Evolutionary conservation across 2,113 vertebrate genomes (phyloP), one percentile per base, ranked within the genome.

Genomic region (Seriola aureovittata): DNA sequence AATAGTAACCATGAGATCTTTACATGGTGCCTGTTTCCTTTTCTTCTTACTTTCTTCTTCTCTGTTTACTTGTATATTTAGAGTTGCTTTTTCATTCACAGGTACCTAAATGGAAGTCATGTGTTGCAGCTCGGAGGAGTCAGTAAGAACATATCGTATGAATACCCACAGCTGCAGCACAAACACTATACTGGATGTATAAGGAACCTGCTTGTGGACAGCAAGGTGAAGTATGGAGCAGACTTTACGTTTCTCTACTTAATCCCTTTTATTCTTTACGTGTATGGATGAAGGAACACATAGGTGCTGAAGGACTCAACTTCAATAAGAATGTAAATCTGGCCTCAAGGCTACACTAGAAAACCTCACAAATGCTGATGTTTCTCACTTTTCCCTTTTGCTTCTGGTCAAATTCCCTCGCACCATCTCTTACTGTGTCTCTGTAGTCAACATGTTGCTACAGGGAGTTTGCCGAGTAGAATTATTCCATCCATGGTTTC

Each of bases 111-210:
- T 85, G 87, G 84, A 66, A 96, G 96, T 69, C 94, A 95, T 46
- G 96, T 97, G 50, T 89, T 98, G 38, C 96, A 97, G 83, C 90
- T 98, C 12, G 97, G 97, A 59, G 97, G 97, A 54, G 95, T 97
- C 34, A 97, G 95, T 10, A 93, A 95, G 76, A 96, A 95, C 0
- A 65, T 96, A 55, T 95, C 96, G 0, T 97, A 97, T 75, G 93
- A 96, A 85, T 97, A 97, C 75, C 96, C 96, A 1, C 96, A 96
- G 13, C 32, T 98, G 57, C 94, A 94, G 54, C 92, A 97, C 90
- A 96, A 95, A 78, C 96, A 96, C 87, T 98, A 96, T 23, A 94
- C 93, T 17, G 97, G 97, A 46, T 97, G 97, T 74, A 87, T 98
- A 69, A 95, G 95, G 62, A 97, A 97, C 93, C 70, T 98, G 40